phyloP scores from a whole-genome alignment of 1,140 invertebrate species.

The Penaeus vannamei region DNA sequence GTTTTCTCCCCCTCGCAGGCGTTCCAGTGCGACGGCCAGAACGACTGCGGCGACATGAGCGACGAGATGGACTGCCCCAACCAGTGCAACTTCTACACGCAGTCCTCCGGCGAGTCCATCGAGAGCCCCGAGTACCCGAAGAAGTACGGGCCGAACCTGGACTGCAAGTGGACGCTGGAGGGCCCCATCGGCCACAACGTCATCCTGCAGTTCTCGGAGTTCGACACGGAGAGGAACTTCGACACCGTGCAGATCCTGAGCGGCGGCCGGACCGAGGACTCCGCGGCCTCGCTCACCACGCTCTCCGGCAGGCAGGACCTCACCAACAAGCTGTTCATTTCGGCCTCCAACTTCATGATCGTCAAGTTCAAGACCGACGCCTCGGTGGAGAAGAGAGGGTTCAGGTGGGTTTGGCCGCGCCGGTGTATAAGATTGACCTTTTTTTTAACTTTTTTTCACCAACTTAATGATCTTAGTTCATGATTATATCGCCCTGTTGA shows the following conservation, averaged over 20 bases:
- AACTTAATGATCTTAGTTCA: too few species aligned
- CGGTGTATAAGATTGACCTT: too few species aligned
- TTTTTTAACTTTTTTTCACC: too few species aligned
- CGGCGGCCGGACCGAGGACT: conserved; percentile 94
- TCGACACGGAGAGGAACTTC: conserved; percentile 96
- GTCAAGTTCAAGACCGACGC: conserved; percentile 96
- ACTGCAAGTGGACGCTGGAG: conserved; percentile 98
- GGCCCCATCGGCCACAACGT: conserved; percentile 96
- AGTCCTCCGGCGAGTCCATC: conserved; percentile 92
- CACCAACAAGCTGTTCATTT: conserved; percentile 87
- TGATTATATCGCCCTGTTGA: too few species aligned
- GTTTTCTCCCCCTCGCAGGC: conserved; percentile 70
- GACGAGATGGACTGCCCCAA: conserved; percentile 92
- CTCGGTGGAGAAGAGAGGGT: conserved; percentile 94
- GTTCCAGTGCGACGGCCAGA: conserved; percentile 92
- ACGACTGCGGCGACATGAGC: conserved; percentile 92
- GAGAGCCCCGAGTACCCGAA: conserved; percentile 95
- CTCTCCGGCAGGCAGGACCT: conserved; percentile 87
- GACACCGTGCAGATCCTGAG: conserved; percentile 96
- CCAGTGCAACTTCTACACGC: conserved; percentile 93
- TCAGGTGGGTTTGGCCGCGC: conserved; percentile 74
- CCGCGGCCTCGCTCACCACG: conserved; percentile 90
- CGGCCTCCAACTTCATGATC: conserved; percentile 98
- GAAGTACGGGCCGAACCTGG: conserved; percentile 89
- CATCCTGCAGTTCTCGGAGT: conserved; percentile 94